These are phyloP conservation scores for Platalea minor DNA, from an alignment of 2,797 vertebrate genomes.

Conservation along the genomic window DNA sequence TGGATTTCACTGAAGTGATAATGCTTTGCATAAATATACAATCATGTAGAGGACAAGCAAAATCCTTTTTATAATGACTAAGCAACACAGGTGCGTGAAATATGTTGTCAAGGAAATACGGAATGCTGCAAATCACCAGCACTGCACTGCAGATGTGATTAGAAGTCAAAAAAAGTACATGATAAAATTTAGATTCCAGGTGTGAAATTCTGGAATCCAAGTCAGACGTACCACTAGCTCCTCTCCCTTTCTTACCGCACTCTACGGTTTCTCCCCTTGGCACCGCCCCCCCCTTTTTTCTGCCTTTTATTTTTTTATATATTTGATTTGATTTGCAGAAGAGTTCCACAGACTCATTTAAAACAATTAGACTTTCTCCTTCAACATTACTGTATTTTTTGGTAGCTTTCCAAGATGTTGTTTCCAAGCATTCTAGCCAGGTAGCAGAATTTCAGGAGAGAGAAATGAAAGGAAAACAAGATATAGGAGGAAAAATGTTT, in stretches of 20 bases:
- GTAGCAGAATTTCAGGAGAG: neutral
- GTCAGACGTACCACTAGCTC: neutral
- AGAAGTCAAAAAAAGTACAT: neutral
- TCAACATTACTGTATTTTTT: neutral
- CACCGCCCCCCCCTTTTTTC: rapidly evolving
- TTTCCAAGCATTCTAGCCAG: neutral
- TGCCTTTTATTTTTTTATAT: neutral
- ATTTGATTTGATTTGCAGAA: neutral
- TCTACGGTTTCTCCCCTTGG: neutral
- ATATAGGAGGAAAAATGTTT: neutral
- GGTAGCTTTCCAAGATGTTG: neutral
- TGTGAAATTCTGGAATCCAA: neutral
- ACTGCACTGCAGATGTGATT: neutral
- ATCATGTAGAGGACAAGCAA: neutral
- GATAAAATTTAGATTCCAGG: neutral
- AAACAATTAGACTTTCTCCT: neutral
- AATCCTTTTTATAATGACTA: neutral
- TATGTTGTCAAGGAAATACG: neutral
- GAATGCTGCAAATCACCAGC: neutral
- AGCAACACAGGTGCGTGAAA: neutral
- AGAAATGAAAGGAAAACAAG: neutral
- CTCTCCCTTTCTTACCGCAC: neutral
- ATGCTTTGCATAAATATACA: neutral
- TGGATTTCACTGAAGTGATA: neutral
- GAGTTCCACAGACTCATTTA: neutral